Evolutionary conservation across 2,113 vertebrate genomes (phyloP).

Genomic region (Acrocephalus kingi): DNA sequence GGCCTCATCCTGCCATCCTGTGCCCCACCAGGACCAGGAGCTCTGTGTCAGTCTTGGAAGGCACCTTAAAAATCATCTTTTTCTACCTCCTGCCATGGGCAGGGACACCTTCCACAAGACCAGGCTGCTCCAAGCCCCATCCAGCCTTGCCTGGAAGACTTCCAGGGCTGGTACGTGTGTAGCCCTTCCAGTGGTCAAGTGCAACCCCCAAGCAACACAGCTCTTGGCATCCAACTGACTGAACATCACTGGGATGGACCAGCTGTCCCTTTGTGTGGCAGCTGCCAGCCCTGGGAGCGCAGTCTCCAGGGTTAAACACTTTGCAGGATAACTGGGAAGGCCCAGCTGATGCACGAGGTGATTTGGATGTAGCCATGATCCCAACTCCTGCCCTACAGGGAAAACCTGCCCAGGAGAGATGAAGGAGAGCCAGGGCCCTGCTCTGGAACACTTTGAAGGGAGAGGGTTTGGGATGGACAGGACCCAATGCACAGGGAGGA

Average conservation of each 20-base stretch:
- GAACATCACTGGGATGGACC: rapidly evolving
- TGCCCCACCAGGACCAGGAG: not conserved
- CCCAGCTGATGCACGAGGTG: not conserved
- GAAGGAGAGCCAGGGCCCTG: not conserved
- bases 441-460: rapidly evolving
- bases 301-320: not conserved
- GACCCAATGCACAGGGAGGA: rapidly evolving
- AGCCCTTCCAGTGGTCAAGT: not conserved
- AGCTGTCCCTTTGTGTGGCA: not conserved
- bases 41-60: not conserved
- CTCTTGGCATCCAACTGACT: not conserved
- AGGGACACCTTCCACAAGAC: not conserved
- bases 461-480: not conserved
- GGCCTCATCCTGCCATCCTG: not conserved
- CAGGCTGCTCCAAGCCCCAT: not conserved
- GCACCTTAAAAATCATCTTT: not conserved
- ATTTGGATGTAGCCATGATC: not conserved
- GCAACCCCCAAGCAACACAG: not conserved
- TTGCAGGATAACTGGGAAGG: not conserved
- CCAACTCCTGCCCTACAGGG: not conserved
- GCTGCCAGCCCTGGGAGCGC: not conserved
- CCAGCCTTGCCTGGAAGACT: not conserved
- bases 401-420: not conserved
- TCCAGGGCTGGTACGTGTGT: rapidly evolving
- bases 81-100: not conserved